Evolutionary conservation across 2,888 invertebrate species (phyloP).

Genomic region (Acanthosepion lycidas): DNA sequence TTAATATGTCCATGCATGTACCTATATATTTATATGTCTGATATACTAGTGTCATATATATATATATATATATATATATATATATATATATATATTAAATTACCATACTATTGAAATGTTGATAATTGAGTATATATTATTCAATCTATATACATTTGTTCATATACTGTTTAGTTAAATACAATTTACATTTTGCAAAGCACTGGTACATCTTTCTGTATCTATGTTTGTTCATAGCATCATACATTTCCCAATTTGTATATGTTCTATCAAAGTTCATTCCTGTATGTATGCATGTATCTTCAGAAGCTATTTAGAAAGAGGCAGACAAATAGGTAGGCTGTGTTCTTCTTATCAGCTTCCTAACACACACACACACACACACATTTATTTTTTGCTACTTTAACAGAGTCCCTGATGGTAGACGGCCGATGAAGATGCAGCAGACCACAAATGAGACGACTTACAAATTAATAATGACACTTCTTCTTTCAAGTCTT

Average conservation of each 20-base stretch:
- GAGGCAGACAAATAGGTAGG: neutral
- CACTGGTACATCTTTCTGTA: too few species aligned
- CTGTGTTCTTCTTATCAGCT: neutral
- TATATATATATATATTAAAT: too few species aligned
- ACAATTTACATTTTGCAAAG: too few species aligned
- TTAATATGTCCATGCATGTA: too few species aligned
- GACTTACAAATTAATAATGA: slow-evolving; percentile 23
- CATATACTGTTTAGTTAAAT: too few species aligned
- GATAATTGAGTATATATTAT: too few species aligned
- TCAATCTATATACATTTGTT: too few species aligned
- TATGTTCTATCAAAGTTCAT: neutral
- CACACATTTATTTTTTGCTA: neutral
- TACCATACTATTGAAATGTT: too few species aligned
- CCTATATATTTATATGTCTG: too few species aligned
- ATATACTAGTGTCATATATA: too few species aligned
- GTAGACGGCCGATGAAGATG: neutral
- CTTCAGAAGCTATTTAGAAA: neutral
- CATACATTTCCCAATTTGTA: neutral
- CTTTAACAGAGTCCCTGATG: neutral
- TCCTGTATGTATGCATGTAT: neutral
- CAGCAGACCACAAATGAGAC: slow-evolving; percentile 33
- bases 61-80: too few species aligned
- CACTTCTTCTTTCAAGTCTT: slow-evolving; percentile 33
- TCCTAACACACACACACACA: too few species aligned
- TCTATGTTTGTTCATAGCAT: neutral